Evolutionary conservation across 2,797 vertebrate species (phyloP), one percentile per base, ranked within the genome.

Genomic region (Streptopelia turtur): DNA sequence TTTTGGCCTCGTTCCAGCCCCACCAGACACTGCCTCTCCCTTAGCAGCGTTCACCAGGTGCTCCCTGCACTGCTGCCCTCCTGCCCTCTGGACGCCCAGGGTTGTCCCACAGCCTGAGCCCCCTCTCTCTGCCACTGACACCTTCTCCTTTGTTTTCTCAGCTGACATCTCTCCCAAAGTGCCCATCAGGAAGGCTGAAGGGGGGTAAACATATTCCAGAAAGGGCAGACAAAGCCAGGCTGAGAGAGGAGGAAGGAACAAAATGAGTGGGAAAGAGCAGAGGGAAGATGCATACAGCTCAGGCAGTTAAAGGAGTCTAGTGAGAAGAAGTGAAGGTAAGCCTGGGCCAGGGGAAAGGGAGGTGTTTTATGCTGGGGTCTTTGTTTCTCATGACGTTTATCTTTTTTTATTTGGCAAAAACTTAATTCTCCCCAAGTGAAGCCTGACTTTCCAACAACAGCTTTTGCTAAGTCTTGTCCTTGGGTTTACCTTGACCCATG

Each of bases 131-230:
- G 39, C 12, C 39, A 39, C 39, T 39, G 12, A 39, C 39, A 39
- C 39, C 41, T 43, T 43, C 55, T 52, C n/a, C 50, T 56, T 35
- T 47, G 18, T 14, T 9, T 35, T 33, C 66, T 53, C 30, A 35
- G 12, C 1, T 28, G 31, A 12, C 66, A 30, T 12, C 25, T 20
- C 47, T 43, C 16, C 56, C 35, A 14, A 5, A 16, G 21, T 16
- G 16, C 10, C 31, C 37, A 25, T 61, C 16, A 21, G 17, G 11
- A 31, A 11, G 7, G 22, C 63, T 30, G 11, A 45, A 1, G 0
- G 21, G 6, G 22, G 6, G 8, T 5, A 53, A 37, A 75, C n/a
- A 18, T 13, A 23, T 14, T 61, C 37, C 25, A 52, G 16, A 33
- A 43, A 71, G 37, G 13, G 8, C 2, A 21, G 47, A 30, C 71